Percentiles rank a stretch among this genome's conserved stretches.
Conservation (phyloP, 2,113 vertebrate genomes). For the Beaufortia kweichowensis region DNA sequence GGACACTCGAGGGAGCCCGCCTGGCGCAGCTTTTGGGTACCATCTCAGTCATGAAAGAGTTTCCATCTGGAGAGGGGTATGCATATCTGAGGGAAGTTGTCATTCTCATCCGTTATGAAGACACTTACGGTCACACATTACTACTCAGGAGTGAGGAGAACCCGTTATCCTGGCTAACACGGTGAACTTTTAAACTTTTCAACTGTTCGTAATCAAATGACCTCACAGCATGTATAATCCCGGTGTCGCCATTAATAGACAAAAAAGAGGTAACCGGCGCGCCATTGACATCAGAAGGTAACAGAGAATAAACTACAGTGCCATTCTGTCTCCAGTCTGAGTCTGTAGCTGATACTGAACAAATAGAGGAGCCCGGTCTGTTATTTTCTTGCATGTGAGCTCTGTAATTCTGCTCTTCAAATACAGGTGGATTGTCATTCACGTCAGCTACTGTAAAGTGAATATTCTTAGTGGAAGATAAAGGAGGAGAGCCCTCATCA, state of each 20-base stretch:
- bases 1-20: constrained; percentile 59
- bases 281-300: constrained; percentile 30
- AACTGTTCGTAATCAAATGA: constrained; percentile 62
- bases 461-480: constrained; percentile 1
- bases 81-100: constrained; percentile 62
- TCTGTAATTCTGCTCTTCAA: constrained; percentile 60
- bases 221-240: constrained; percentile 55
- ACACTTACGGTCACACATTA: constrained; percentile 59
- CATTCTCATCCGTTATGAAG: constrained; percentile 58
- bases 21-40: constrained; percentile 58
- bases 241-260: constrained; percentile 50
- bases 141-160: constrained; percentile 61
- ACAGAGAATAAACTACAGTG: constrained; percentile 45
- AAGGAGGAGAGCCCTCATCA: not conserved
- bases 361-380: constrained; percentile 59
- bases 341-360: constrained; percentile 60
- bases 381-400: constrained; percentile 62
- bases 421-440: constrained; percentile 61
- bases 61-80: constrained; percentile 55
- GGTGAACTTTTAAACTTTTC: constrained; percentile 54
- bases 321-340: constrained; percentile 63
- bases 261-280: constrained; percentile 3
- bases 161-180: constrained; percentile 62
- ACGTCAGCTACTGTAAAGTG: not conserved
- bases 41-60: constrained; percentile 61